Conservation (phyloP, 2,113 vertebrate species). For the Cygnus buccinator region DNA sequence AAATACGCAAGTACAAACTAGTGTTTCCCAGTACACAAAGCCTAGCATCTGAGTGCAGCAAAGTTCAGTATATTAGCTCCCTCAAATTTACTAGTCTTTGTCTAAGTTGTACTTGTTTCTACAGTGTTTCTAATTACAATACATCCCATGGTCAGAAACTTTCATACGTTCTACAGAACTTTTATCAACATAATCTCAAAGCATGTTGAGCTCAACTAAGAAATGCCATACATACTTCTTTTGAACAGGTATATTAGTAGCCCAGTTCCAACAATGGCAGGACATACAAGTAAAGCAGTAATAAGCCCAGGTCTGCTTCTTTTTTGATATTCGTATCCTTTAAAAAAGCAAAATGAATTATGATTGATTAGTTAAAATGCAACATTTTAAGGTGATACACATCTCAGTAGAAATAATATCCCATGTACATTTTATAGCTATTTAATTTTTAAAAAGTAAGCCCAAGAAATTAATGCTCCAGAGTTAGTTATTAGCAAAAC, state of each 20-base stretch:
- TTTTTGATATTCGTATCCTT: rapidly evolving
- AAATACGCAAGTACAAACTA: not conserved
- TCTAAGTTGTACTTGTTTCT: not conserved
- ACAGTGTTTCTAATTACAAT: not conserved
- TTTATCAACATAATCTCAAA: not conserved
- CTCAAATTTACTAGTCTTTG: not conserved
- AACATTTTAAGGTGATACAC: not conserved
- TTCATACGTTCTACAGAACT: not conserved
- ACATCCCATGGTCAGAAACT: not conserved
- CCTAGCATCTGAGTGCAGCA: not conserved
- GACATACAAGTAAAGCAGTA: rapidly evolving
- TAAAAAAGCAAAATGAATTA: not conserved
- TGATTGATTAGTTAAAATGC: not conserved
- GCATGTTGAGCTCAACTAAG: not conserved
- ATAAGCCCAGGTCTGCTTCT: rapidly evolving
- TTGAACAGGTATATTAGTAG: rapidly evolving
- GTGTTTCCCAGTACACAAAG: not conserved
- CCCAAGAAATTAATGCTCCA: not conserved
- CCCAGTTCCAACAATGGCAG: rapidly evolving
- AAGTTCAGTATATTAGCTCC: not conserved
- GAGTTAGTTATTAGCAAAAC: not conserved
- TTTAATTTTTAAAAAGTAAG: not conserved
- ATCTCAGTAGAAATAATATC: not conserved
- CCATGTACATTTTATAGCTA: not conserved
- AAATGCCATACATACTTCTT: not conserved